phyloP scores from a whole-genome alignment of 2,888 invertebrate species.

The Euplexia lucipara region DNA sequence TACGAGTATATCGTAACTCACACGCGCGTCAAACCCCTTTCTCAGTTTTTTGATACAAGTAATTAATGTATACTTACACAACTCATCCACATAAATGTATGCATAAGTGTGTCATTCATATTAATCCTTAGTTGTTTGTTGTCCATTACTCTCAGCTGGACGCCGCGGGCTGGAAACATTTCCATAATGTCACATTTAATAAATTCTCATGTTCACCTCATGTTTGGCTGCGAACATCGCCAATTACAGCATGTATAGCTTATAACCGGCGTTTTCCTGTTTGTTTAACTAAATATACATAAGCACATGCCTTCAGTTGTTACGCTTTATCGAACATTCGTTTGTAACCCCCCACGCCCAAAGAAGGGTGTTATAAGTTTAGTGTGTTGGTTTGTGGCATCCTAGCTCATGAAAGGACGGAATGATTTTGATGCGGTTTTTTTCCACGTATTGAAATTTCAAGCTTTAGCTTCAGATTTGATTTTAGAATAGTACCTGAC shows the following conservation, averaged over 20 bases:
- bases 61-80: too few relatives aligned
- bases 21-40: too few relatives aligned
- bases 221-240: conserved; percentile 23
- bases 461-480: conserved; percentile 11
- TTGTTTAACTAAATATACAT: conserved; percentile 50
- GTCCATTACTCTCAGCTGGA: conserved; percentile 25
- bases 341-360: too few relatives aligned
- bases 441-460: too few relatives aligned
- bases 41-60: too few relatives aligned
- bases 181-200: conserved; percentile 10
- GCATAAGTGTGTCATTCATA: neutral
- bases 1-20: too few relatives aligned
- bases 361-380: too few relatives aligned
- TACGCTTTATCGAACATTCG: conserved; percentile 23
- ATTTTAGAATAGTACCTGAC: neutral
- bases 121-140: conserved; percentile 10
- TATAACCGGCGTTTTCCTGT: conserved; percentile 61
- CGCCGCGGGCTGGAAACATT: conserved; percentile 12
- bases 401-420: too few relatives aligned
- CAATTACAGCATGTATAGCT: conserved; percentile 30
- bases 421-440: too few relatives aligned
- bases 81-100: too few relatives aligned
- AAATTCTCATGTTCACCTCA: conserved; percentile 16
- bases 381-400: too few relatives aligned
- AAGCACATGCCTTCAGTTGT: conserved; percentile 16